Evolutionary conservation across 2,113 vertebrate species (phyloP).

Genomic region (Equus przewalskii): DNA sequence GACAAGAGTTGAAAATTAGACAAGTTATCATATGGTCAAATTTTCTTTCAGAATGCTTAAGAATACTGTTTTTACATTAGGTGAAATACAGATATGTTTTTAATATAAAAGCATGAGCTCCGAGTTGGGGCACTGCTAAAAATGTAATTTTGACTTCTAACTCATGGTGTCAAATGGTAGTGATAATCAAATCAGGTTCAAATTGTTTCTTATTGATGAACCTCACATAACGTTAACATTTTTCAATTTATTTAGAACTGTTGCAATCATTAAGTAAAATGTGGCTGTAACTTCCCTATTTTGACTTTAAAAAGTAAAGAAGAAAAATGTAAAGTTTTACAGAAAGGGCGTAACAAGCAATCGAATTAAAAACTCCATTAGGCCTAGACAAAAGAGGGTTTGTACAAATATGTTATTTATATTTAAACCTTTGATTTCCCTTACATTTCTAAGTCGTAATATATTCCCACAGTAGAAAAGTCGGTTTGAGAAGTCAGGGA

Average conservation of each 20-base stretch:
- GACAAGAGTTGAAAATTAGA: not conserved
- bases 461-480: not conserved
- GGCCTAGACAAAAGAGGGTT: not conserved
- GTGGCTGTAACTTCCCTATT: not conserved
- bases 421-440: conserved; percentile 15
- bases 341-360: not conserved
- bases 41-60: conserved; percentile 28
- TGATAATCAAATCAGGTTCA: not conserved
- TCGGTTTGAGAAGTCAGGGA: not conserved
- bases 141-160: conserved; percentile 14
- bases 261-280: not conserved
- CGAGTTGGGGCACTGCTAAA: not conserved
- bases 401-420: conserved; percentile 4
- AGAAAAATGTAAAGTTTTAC: not conserved
- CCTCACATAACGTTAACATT: not conserved
- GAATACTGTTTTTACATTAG: not conserved
- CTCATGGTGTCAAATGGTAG: not conserved
- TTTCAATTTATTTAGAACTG: not conserved
- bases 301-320: conserved; percentile 32
- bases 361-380: not conserved
- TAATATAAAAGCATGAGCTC: not conserved
- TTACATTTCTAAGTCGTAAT: conserved; percentile 24
- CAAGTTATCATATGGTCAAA: not conserved
- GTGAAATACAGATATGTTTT: not conserved
- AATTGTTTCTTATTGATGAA: not conserved